A percentile compares a stretch with the other conserved stretches of the same genome.
phyloP scores from a whole-genome alignment of 2,888 invertebrate genomes.

The Lithophane ornitopus region DNA sequence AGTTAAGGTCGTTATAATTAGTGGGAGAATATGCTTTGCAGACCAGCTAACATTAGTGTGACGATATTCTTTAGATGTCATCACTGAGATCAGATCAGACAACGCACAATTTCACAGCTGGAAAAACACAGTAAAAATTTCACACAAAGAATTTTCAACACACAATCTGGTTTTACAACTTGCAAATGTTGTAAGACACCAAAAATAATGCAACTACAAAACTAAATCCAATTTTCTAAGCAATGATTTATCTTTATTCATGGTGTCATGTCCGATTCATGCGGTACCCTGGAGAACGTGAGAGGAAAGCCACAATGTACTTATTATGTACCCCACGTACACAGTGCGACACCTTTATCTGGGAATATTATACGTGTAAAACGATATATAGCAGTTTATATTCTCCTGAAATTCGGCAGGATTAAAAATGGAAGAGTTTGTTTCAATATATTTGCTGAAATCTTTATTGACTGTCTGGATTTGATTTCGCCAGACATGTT shows the following conservation, averaged over 20 bases:
- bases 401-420: conserved; percentile 22
- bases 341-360: conserved; percentile 72
- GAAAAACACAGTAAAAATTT: not conserved
- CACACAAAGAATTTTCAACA: not conserved
- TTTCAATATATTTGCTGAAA: conserved; percentile 43
- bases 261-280: conserved; percentile 65
- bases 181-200: conserved; percentile 25
- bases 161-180: not conserved
- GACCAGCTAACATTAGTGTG: not conserved
- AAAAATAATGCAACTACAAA: conserved; percentile 54
- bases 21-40: not conserved
- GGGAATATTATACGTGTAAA: conserved; percentile 67
- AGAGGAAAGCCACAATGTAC: conserved; percentile 59
- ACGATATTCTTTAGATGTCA: not conserved
- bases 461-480: conserved; percentile 33
- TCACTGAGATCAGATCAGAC: not conserved
- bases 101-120: not conserved
- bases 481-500: conserved; percentile 15
- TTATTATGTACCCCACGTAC: conserved; percentile 72
- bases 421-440: conserved; percentile 48
- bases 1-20: conserved; percentile 30
- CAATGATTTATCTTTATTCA: conserved; percentile 70
- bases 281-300: conserved; percentile 65
- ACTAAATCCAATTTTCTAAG: conserved; percentile 64
- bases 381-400: conserved; percentile 47